These are phyloP conservation scores for Ophioninae sp. DNA, from an alignment of 2,888 invertebrate species.

Conservation along the genomic window DNA sequence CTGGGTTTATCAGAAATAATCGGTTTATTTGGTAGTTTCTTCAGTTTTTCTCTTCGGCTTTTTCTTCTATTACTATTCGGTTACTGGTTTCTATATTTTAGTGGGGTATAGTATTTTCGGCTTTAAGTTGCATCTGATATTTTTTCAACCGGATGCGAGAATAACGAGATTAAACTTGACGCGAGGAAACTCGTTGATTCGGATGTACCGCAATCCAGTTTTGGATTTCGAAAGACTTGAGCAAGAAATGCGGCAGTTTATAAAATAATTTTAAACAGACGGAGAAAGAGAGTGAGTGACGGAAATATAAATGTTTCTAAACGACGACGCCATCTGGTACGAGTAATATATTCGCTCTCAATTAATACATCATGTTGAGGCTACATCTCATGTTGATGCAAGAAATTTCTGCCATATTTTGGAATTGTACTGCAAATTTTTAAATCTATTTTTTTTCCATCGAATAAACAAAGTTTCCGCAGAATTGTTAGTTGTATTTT, in stretches of 20 bases:
- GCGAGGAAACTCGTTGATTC: background rate
- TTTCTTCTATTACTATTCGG: background rate
- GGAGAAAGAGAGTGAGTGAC: background rate
- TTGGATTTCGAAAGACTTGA: background rate
- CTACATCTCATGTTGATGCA: background rate
- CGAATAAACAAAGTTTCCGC: slow-evolving; percentile 53
- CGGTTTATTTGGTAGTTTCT: slow-evolving; percentile 17
- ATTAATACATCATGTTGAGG: slow-evolving; percentile 12
- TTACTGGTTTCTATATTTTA: background rate
- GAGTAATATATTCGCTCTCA: slow-evolving; percentile 19
- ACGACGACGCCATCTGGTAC: slow-evolving; percentile 23
- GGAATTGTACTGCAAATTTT: slow-evolving; percentile 41
- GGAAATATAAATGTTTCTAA: slow-evolving; percentile 6
- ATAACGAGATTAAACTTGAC: slow-evolving; percentile 16
- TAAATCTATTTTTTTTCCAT: slow-evolving; percentile 49
- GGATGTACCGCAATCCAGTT: background rate
- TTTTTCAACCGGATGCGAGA: slow-evolving; percentile 2
- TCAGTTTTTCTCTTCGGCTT: background rate
- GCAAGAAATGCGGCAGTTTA: background rate
- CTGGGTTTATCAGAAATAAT: slow-evolving; percentile 24
- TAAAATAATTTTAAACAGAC: background rate
- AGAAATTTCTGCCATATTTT: slow-evolving; percentile 46
- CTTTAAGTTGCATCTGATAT: slow-evolving; percentile 2
- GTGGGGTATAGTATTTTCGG: slow-evolving; percentile 9
- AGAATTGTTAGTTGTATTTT: slow-evolving; percentile 3